phyloP scores from a whole-genome alignment of 2,888 invertebrate genomes.

The Orthosia cruda region DNA sequence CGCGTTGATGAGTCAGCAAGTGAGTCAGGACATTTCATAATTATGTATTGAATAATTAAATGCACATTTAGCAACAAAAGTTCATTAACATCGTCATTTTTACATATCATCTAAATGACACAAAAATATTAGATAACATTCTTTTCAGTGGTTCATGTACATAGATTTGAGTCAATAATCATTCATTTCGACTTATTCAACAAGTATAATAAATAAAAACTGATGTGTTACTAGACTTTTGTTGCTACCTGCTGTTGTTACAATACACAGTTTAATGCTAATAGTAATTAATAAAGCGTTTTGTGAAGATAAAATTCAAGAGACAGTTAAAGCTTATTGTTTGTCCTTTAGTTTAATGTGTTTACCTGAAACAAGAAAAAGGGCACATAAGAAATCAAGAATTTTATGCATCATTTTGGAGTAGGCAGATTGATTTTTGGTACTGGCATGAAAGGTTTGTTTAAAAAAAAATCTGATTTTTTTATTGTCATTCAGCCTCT shows the following conservation, averaged over 20 bases:
- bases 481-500: too few species aligned
- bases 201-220: conserved; percentile 3
- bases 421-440: too few species aligned
- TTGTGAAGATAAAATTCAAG: conserved; percentile 14
- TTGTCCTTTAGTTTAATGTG: conserved; percentile 82
- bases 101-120: conserved; percentile 8
- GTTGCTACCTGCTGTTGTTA: neutral
- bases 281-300: conserved; percentile 38
- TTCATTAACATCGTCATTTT: conserved; percentile 2
- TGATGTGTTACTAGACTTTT: neutral
- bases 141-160: neutral
- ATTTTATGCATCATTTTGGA: neutral
- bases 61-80: conserved; percentile 20
- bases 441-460: too few species aligned
- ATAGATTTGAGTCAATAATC: neutral
- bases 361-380: conserved; percentile 89
- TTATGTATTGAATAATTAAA: conserved; percentile 16
- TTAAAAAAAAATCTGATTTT: too few species aligned
- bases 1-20: neutral
- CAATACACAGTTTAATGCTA: conserved; percentile 8
- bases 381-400: neutral
- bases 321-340: conserved; percentile 7
- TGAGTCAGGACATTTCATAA: neutral
- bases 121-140: neutral
- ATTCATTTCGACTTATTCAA: neutral